Percentiles rank a stretch among this genome's conserved stretches.
phyloP scores from a whole-genome alignment of 2,113 vertebrate species.

The Megaceryle maxima region DNA sequence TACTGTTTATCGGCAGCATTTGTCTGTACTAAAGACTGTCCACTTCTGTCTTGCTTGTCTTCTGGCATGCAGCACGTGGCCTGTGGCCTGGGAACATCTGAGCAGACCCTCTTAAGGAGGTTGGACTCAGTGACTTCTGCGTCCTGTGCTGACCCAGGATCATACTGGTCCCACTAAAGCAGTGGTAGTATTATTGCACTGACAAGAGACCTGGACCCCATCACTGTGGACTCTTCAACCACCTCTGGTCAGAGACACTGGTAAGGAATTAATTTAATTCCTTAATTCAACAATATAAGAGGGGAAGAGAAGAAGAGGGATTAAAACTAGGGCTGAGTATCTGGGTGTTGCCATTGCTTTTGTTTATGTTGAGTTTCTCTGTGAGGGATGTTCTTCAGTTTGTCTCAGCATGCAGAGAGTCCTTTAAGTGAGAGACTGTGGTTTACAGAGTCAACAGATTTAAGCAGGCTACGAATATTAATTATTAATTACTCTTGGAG shows the following conservation, averaged over 20 bases:
- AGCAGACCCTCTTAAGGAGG: background rate
- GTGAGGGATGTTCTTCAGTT: background rate
- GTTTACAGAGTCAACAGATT: conserved; percentile 59
- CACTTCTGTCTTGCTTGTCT: background rate
- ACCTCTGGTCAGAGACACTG: background rate
- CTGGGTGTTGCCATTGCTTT: background rate
- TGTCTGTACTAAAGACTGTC: background rate
- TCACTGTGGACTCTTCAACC: background rate
- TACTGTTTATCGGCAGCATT: background rate
- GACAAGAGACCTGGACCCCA: background rate
- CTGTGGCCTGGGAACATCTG: too few species aligned
- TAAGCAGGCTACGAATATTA: conserved; percentile 51
- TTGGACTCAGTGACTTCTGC: background rate
- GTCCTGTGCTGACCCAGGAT: background rate
- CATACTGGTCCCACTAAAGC: background rate
- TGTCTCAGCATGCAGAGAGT: background rate
- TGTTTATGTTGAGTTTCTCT: background rate
- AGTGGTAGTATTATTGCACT: background rate
- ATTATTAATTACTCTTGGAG: conserved; percentile 67
- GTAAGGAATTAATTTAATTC: background rate
- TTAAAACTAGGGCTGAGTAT: background rate
- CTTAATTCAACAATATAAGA: background rate
- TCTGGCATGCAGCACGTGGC: background rate
- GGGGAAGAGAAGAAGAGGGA: background rate
- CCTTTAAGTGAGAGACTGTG: conserved; percentile 31